Evolutionary conservation across 1,140 invertebrate genomes (phyloP), one percentile per base, ranked within the genome.

Genomic region (Tetramorium parvispinum): DNA sequence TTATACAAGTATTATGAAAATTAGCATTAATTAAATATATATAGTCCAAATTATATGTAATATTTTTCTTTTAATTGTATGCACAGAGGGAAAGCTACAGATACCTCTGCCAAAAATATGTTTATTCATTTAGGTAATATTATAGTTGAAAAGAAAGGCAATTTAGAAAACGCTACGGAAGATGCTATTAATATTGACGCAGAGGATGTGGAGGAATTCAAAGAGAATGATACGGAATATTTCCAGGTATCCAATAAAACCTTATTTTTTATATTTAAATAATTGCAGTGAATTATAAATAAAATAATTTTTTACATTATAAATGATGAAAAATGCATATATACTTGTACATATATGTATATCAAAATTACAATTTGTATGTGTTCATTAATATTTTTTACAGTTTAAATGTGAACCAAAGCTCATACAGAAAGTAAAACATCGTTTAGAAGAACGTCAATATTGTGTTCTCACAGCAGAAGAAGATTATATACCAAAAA

Each of bases 121-220:
- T 97, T 97, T 91, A 91, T 95, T 21, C 94, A 96, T 87, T 95
- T 95, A 91, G 96, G 96, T 10, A 91, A 95, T 8, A 94, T 97
- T 13, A 88, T 95, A 88, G 94, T 95, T 0, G 93, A 94, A 77
- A 89, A 93, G 66, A 85, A 88, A 32, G 24, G 85, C 86, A 75
- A 91, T 89, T 91, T 96, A 43, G 96, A 97, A 88, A 90, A 92
- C 55, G 96, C 96, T 16, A 96, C 95, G 11, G 96, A 97, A 43
- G 95, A 97, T 95, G 97, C 97, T 0, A 97, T 97, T 86, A 93
- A 95, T 85, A 91, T 94, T 57, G 96, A 96, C 4, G 96, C 97
- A 2, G 96, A 97, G 91, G 97, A 97, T 75, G 96, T 97, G 2
- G 93, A 95, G 55, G 93, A 95, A 93, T 51, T 96, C 53, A 87